Evolutionary conservation across 2,797 vertebrate species (phyloP), one percentile per base, ranked within the genome.

Genomic region (Streptopelia turtur): DNA sequence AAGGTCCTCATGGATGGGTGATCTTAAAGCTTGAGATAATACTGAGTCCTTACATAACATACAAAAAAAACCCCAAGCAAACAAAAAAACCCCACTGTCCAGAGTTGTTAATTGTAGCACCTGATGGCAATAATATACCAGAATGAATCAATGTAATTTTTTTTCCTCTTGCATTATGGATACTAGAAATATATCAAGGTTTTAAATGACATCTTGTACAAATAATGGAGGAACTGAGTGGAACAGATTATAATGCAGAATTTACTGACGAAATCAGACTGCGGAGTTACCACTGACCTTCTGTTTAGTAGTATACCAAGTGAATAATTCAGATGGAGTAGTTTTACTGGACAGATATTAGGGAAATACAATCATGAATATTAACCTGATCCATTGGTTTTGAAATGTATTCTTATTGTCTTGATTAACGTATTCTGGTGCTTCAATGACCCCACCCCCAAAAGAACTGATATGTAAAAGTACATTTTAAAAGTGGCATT

Each of bases 191-290:
- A 4, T 23, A 10, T 72, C 37, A 88, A 25, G 22, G 50, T 68
- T 79, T 68, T 12, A 53, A 43, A 14, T 56, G 12, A 59, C 20
- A 41, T 49, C 65, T 63, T 88, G 24, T 87, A 64, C 60, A 63
- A 89, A 64, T 61, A 74, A 41, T 43, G 43, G 49, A 83, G 27
- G 78, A 94, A 85, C 64, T 71, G 50, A 87, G 39, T 35, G 49
- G 70, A 89, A 57, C 8, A 24, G 56, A 91, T 96, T 96, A 92
- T 60, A 87, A 82, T 94, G 37, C 30, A 80, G 64, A n/a, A 66
- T 66, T 82, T 77, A 69, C 30, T 60, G 56, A 81, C 84, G 14
- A 94, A 70, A 53, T 66, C 21, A 37, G 37, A 71, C 50, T 76
- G 53, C 66, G 43, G 66, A 84, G 63, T 85, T 87, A 71, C 39